Evolutionary conservation across 2,113 vertebrate genomes (phyloP).

Genomic region (Silurus glanis): DNA sequence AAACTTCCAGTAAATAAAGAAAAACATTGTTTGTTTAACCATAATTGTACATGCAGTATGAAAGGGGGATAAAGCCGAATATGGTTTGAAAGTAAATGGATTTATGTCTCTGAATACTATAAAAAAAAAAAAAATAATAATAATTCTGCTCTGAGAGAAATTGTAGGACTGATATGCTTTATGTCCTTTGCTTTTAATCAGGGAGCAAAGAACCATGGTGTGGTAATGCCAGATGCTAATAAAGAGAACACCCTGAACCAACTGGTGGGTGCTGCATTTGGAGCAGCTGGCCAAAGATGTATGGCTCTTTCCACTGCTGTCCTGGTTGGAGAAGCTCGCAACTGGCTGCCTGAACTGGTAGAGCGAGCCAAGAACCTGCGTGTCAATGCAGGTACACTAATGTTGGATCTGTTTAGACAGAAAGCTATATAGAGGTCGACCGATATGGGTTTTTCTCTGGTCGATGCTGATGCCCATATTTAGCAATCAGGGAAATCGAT

Average conservation of each 20-base stretch:
- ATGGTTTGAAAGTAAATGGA: background rate
- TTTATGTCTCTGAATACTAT: background rate
- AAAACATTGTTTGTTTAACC: background rate
- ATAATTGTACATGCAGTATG: conserved; percentile 4
- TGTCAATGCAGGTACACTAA: conserved; percentile 85
- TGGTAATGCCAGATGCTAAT: conserved; percentile 97
- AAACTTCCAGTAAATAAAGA: conserved; percentile 23
- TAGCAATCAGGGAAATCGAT: too few species aligned
- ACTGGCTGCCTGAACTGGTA: conserved; percentile 93
- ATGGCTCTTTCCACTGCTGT: conserved; percentile 97
- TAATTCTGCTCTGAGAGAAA: background rate
- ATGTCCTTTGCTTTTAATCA: conserved; percentile 62
- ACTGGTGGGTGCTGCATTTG: conserved; percentile 93
- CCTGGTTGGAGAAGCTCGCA: conserved; percentile 85
- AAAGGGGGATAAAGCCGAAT: background rate
- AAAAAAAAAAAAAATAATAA: too few species aligned
- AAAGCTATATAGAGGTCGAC: background rate
- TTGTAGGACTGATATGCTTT: background rate
- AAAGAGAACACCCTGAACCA: conserved; percentile 97
- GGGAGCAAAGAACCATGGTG: conserved; percentile 98
- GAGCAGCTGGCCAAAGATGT: conserved; percentile 94
- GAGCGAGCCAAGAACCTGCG: conserved; percentile 84
- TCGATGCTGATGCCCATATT: too few species aligned
- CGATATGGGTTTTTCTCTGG: too few species aligned
- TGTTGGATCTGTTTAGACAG: background rate